Base-by-base conservation (phyloP, 2,888 invertebrate species). In the Zygothrica quintamaculata region DNA sequence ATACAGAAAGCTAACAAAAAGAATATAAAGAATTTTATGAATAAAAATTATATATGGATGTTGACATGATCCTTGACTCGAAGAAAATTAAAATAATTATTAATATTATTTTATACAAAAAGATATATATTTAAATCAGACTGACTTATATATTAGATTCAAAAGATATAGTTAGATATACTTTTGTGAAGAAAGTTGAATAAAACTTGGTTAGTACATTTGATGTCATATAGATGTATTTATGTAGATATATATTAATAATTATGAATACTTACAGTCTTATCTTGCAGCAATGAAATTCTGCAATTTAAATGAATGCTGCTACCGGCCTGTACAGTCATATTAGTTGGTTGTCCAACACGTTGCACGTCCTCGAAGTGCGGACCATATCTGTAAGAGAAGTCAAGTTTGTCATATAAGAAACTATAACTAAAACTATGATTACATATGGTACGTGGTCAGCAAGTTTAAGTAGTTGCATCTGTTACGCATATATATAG, bases 241-340 rank as follows among this genome's bases (percentile, higher is more conserved):
- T 26, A 46, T 37, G 22, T 40, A 33, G 50, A 6, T 11, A 43
- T 22, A 52, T 36, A 39, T 26, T 16, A 44, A 29, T 29, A 29
- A 9, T 7, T 1, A 25, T 16, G 25, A 6, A 36, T 68, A 90
- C 94, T 93, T 87, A 95, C 95, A 91, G 95, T 95, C 92, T 95
- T 95, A 91, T 95, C 95, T 89, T 95, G 94, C 44, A 95, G 92
- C 69, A 95, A 91, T 77, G 94, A 94, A 88, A 95, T 95, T 88
- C 94, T 93, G 90, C 95, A 95, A 90, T 95, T 94, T 72, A 95
- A 91, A 87, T 93, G 93, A 39, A 95, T 94, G 61, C 93, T 94
- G 67, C 94, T 94, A 1, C 95, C 95, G 53, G 95, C 92, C 84
- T 95, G 95, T 16, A 95, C 94, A 0, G 95, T 95, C 53, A 95